These are phyloP conservation scores for Leucophora obtusa DNA, from an alignment of 2,888 invertebrate species.

Conservation along the genomic window DNA sequence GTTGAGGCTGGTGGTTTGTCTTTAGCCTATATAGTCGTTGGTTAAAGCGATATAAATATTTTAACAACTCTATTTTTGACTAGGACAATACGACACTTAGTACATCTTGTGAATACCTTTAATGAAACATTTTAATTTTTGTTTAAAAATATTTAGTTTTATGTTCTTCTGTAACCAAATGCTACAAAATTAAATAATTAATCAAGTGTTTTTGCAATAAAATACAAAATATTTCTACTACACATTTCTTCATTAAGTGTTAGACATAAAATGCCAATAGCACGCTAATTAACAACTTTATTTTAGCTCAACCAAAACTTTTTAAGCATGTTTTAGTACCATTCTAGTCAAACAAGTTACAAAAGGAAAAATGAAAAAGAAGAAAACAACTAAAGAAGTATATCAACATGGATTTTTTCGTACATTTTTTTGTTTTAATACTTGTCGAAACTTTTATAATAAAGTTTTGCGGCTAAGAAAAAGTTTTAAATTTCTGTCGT, in stretches of 20 bases:
- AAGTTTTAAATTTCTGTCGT: constrained; percentile 40
- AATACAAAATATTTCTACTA: constrained; percentile 29
- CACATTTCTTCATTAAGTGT: constrained; percentile 58
- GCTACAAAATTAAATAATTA: constrained; percentile 29
- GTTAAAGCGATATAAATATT: too few species aligned
- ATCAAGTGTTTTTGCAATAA: constrained; percentile 19
- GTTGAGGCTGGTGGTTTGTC: too few species aligned
- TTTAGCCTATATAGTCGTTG: too few species aligned
- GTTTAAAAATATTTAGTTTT: too few species aligned
- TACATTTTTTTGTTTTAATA: constrained; percentile 30
- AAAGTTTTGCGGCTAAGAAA: constrained; percentile 52
- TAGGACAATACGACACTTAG: too few species aligned
- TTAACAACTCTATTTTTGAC: too few species aligned
- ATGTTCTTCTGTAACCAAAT: too few species aligned
- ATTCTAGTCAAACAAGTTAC: constrained; percentile 1
- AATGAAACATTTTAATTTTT: too few species aligned
- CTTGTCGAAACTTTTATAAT: constrained; percentile 58
- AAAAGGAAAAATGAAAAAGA: constrained; percentile 3
- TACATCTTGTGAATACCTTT: too few species aligned
- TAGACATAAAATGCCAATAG: constrained; percentile 61
- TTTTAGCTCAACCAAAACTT: constrained; percentile 44
- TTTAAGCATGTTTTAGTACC: constrained; percentile 19
- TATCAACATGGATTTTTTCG: constrained; percentile 20
- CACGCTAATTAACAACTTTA: constrained; percentile 64
- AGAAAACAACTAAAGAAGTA: not conserved